Evolutionary conservation across 2,113 vertebrate genomes (phyloP), one percentile per base, ranked within the genome.

Genomic region (Strigops habroptila): DNA sequence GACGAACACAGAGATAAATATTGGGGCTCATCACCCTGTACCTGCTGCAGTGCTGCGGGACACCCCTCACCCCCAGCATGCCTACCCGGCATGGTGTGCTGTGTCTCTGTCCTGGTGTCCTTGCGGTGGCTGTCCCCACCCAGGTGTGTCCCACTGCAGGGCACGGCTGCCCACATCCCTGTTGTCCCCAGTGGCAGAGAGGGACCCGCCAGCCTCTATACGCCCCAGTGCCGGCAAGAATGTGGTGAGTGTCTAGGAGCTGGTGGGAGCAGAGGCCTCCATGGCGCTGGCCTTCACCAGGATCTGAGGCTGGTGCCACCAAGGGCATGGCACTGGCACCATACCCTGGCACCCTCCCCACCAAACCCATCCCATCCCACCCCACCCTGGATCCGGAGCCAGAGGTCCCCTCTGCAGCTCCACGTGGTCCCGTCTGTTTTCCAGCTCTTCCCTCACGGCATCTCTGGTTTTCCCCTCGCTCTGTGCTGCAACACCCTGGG

Each of bases 1-100:
- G 75, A 73, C 0, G 6, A 88, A 77, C 88, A 82, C 82, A 63
- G 82, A 74, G 91, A 80, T 97, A 98, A 97, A 98, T 98, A 98
- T 96, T 97, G 96, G 97, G 97, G 96, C 96, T 97, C 97, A 97
- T 96, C 79, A 35, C 27, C 5, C 65, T 52, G 86, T 89, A 89
- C 91, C 88, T 92, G 91, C 88, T 3, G 8, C 77, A n/a, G n/a
- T n/a, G 70, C 59, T 3, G 0, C 0, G 1, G 52, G 75, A 30
- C 12, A 35, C 53, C 57, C 44, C 19, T 53, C 4, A 68, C 33
- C 62, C 3, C 22, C 13, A 9, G 62, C 1, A 0, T 31, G 3
- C 7, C 48, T 10, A 12, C 62, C n/a, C 1, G 0, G 4, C 0
- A 0, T 6, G 2, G 10, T 10, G 60, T 55, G 55, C 46, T 31